Evolutionary conservation across 1,140 invertebrate genomes (phyloP), one percentile per base, ranked within the genome.

Genomic region (Leptonema lineaticorne): DNA sequence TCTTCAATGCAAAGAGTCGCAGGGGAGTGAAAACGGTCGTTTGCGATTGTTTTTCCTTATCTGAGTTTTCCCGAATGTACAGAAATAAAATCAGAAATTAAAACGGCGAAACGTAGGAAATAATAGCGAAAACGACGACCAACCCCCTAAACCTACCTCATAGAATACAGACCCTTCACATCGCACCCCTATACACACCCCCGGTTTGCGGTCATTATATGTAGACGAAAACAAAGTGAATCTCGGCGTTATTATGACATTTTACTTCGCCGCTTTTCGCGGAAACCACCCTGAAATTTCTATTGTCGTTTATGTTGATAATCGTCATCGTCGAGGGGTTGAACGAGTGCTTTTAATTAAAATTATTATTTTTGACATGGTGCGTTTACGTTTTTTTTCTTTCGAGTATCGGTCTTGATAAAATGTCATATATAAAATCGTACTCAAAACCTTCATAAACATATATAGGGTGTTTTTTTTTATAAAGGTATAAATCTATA

Each of bases 61-160:
- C 59, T 60, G 33, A 2, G 22, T n/a, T n/a, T n/a, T 58, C 26
- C 26, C 56, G 56, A 28, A n/a, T 26, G 37, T n/a, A 20, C 37
- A n/a, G 59, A 64, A 64, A 48, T 64, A 64, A 64, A 64, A 50
- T 50, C 62, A 50, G n/a, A 64, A 64, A 64, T 64, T 64, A 64
- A 64, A 64, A 64, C 29, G 56, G 56, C 26, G n/a, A 30, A 28
- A 28, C 56, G 26, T 58, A 22, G 14, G 24, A 30, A 58, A 58
- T 58, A 28, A 58, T 58, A 1, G 58, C 30, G 24, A 60, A 22
- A 48, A 48, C 9, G 46, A 41, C 37, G 37, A 41, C 37, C 37
- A 16, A 3, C 1, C 2, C 2, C n/a, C n/a, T n/a, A n/a, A n/a
- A n/a, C n/a, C n/a, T n/a, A n/a, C n/a, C n/a, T n/a, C n/a, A n/a